Conservation (phyloP, 2,113 vertebrate genomes). For the Pavo muticus region DNA sequence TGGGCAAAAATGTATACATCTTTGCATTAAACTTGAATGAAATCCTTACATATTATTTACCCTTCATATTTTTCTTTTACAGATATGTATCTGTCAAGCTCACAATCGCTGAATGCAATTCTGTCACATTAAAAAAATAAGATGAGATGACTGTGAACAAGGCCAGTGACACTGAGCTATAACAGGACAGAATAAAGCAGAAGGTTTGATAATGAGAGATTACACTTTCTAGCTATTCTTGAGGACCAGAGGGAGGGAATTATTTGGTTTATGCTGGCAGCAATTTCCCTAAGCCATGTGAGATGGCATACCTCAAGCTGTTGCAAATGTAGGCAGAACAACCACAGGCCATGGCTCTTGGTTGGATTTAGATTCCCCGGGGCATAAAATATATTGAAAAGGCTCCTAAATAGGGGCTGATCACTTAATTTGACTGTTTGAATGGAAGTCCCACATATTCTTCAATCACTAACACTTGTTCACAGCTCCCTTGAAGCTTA, state of each 20-base stretch:
- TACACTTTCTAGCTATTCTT: constrained; percentile 82
- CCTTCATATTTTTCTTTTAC: constrained; percentile 27
- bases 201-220: constrained; percentile 89
- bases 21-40: constrained; percentile 34
- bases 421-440: constrained; percentile 87
- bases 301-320: constrained; percentile 89
- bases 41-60: constrained; percentile 29
- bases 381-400: constrained; percentile 85
- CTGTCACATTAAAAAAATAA: constrained; percentile 81
- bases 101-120: constrained; percentile 78
- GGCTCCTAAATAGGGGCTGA: constrained; percentile 82
- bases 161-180: constrained; percentile 71
- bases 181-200: constrained; percentile 79
- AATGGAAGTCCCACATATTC: constrained; percentile 75
- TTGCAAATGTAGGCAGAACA: constrained; percentile 83
- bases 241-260: constrained; percentile 82
- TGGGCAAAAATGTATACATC: neutral
- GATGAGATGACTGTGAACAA: constrained; percentile 78
- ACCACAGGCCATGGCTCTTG: constrained; percentile 72
- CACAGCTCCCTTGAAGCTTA: constrained; percentile 79
- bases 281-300: constrained; percentile 91
- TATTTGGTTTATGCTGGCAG: constrained; percentile 90
- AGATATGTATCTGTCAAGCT: constrained; percentile 72
- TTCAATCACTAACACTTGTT: constrained; percentile 81
- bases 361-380: constrained; percentile 82